Percentiles rank a stretch among this genome's conserved stretches.
phyloP scores from a whole-genome alignment of 2,113 vertebrate genomes.

The Pan paniscus region DNA sequence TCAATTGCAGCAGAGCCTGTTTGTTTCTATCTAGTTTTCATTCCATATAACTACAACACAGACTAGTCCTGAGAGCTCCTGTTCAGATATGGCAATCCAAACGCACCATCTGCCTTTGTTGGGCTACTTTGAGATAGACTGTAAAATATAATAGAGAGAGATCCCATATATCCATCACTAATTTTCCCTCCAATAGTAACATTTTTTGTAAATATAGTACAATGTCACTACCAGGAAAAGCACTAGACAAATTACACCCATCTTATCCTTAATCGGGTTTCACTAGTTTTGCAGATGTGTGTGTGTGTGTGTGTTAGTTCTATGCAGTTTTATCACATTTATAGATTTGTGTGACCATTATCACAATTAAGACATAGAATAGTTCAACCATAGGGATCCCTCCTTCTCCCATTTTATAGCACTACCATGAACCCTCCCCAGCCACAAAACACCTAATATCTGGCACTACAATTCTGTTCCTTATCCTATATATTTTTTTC shows the following conservation, averaged over 20 bases:
- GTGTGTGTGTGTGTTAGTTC: background rate
- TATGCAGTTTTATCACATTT: background rate
- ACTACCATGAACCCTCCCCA: background rate
- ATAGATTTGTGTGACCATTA: background rate
- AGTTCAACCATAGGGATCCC: background rate
- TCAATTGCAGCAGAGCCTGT: background rate
- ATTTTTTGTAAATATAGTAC: background rate
- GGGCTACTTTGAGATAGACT: background rate
- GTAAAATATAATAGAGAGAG: background rate
- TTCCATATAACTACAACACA: background rate
- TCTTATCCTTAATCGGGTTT: background rate
- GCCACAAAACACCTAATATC: background rate
- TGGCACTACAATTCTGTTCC: background rate
- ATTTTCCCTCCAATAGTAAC: background rate
- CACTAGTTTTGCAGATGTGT: background rate
- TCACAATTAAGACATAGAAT: background rate
- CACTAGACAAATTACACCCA: background rate
- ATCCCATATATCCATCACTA: background rate
- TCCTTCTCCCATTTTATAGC: background rate
- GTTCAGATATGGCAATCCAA: background rate
- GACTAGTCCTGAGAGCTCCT: background rate
- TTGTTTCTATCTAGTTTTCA: background rate
- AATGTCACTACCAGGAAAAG: background rate
- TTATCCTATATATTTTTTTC: background rate
- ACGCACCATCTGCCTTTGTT: background rate